A percentile compares a stretch with the other conserved stretches of the same genome.
Conservation (phyloP, 2,888 invertebrate genomes). For the Uloborus plumipes region DNA sequence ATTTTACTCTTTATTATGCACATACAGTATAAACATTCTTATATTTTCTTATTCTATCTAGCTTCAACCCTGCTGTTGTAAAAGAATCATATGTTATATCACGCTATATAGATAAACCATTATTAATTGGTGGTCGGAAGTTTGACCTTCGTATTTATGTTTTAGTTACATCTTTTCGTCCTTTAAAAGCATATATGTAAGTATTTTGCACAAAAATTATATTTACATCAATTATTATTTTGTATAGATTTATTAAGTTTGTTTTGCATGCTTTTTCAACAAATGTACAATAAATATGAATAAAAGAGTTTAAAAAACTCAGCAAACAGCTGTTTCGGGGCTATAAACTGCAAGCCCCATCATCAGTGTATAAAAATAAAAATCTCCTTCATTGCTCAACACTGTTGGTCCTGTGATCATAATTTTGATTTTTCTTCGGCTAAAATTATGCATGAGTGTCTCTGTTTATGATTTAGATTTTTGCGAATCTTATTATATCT, state of each 20-base stretch:
- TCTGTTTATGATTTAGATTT: too few relatives aligned
- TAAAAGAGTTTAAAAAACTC: too few relatives aligned
- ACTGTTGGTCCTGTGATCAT: too few relatives aligned
- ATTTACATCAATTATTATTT: not conserved
- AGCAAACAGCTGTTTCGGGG: too few relatives aligned
- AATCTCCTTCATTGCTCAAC: too few relatives aligned
- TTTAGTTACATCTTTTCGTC: conserved; percentile 92
- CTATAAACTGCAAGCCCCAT: too few relatives aligned
- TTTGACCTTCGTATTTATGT: conserved; percentile 94
- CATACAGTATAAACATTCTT: not conserved
- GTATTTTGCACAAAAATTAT: conserved; percentile 68
- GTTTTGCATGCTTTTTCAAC: not conserved
- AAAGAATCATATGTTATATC: conserved; percentile 96
- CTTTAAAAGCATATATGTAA: conserved; percentile 93
- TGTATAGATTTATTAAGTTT: not conserved
- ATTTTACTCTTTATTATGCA: too few relatives aligned
- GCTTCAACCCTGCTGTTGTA: conserved; percentile 68
- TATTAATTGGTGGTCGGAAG: conserved; percentile 95
- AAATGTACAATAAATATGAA: too few relatives aligned
- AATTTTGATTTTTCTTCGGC: too few relatives aligned
- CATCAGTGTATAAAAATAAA: too few relatives aligned
- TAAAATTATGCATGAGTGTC: too few relatives aligned
- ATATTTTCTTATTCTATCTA: conserved; percentile 17
- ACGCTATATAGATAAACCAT: conserved; percentile 95
- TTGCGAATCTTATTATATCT: too few relatives aligned